Percentiles rank a stretch among this genome's conserved stretches.
Conservation (phyloP, 2,888 invertebrate genomes). For the Stenolophus ochropezus region DNA sequence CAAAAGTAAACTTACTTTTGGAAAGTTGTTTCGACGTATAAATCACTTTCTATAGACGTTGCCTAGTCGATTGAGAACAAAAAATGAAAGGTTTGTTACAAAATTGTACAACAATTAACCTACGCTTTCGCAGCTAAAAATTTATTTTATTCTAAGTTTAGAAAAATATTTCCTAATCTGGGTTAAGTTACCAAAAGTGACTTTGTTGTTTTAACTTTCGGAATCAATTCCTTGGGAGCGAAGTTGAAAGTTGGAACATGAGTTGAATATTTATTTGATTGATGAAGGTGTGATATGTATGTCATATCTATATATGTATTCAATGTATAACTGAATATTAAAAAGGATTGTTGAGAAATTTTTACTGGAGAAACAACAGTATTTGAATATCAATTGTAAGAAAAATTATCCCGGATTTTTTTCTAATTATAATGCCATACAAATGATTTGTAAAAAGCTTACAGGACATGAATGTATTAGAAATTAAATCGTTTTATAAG, state of each 20-base stretch:
- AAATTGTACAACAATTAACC: conserved; percentile 26
- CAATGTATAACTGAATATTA: conserved; percentile 5
- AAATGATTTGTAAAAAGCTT: too few species aligned
- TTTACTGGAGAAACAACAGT: background rate
- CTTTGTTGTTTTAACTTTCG: conserved; percentile 7
- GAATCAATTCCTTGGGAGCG: background rate
- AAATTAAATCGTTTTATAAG: too few species aligned
- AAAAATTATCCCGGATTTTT: too few species aligned
- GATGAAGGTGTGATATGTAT: conserved; percentile 15
- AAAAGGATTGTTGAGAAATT: conserved; percentile 11
- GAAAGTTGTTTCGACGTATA: conserved; percentile 54
- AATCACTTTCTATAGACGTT: conserved; percentile 54
- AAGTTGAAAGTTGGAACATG: conserved; percentile 4
- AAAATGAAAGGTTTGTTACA: conserved; percentile 45
- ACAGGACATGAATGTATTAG: too few species aligned
- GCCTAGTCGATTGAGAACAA: conserved; percentile 41
- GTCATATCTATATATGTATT: conserved; percentile 12
- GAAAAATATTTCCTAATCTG: background rate
- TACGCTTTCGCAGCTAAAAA: conserved; percentile 18
- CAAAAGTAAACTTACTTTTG: conserved; percentile 46
- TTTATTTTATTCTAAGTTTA: background rate
- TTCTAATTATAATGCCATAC: too few species aligned
- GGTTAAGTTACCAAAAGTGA: background rate
- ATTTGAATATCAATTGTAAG: background rate
- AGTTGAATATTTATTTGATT: conserved; percentile 13